These are phyloP conservation scores for Anniella stebbinsi DNA, from an alignment of 2,797 vertebrate genomes.

Conservation along the genomic window DNA sequence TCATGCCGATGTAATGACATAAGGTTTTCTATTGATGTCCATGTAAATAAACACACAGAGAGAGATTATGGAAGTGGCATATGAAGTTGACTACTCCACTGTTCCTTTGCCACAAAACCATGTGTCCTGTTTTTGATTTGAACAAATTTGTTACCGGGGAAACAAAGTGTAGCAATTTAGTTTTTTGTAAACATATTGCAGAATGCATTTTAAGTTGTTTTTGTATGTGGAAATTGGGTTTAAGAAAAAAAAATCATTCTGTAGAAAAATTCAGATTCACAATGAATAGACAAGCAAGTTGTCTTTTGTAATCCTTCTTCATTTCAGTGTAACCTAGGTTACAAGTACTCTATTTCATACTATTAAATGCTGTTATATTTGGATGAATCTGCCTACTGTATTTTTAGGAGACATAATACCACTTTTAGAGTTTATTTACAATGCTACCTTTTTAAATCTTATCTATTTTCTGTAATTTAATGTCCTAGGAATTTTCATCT, in stretches of 20 bases:
- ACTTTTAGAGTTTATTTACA: neutral
- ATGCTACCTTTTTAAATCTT: neutral
- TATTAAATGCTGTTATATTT: neutral
- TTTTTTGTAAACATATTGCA: neutral
- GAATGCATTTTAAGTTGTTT: constrained; percentile 42
- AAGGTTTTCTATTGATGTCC: constrained; percentile 45
- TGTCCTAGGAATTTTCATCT: neutral
- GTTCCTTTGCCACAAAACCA: neutral
- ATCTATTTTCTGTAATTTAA: neutral
- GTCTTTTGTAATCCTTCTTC: neutral
- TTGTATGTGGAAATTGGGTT: constrained; percentile 4
- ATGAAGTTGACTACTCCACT: neutral
- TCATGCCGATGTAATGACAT: constrained; percentile 53
- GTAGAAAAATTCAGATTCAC: neutral
- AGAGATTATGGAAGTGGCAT: neutral
- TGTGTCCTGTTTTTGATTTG: constrained; percentile 61
- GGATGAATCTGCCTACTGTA: neutral
- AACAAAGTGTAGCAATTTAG: constrained; percentile 21
- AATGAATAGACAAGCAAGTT: neutral
- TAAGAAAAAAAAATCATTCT: neutral
- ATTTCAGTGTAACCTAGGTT: neutral
- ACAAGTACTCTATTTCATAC: neutral
- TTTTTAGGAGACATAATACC: neutral
- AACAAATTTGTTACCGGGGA: neutral
- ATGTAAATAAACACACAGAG: neutral